phyloP scores from a whole-genome alignment of 92 coral and sea anemone genomes.

The Meandrina meandrites region DNA sequence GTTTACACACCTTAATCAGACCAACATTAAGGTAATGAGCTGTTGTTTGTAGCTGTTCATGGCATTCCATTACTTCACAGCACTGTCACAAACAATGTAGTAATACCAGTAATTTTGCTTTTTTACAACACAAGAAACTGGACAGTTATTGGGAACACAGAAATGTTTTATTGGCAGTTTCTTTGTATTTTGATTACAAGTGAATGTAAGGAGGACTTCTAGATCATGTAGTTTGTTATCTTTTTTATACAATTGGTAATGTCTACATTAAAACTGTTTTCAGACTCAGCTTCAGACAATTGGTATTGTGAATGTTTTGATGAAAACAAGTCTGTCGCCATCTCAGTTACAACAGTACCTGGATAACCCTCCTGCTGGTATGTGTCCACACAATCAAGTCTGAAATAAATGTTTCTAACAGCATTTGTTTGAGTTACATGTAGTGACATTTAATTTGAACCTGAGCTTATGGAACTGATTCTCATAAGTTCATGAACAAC shows the following conservation, averaged over 20 bases:
- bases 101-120: neutral
- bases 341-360: conserved; percentile 87
- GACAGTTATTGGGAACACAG: neutral
- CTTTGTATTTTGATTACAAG: neutral
- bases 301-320: conserved; percentile 74
- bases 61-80: neutral
- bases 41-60: neutral
- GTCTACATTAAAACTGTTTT: neutral
- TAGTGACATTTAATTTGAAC: too few relatives aligned
- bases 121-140: too few relatives aligned
- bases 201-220: neutral
- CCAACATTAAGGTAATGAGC: conserved; percentile 72
- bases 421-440: too few relatives aligned
- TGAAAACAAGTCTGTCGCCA: conserved; percentile 88
- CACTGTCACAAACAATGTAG: neutral
- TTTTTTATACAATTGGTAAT: neutral
- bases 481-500: too few relatives aligned
- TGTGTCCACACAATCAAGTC: neutral
- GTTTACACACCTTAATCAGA: conserved; percentile 73
- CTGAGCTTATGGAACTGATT: too few relatives aligned
- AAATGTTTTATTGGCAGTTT: neutral
- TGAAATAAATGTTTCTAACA: neutral
- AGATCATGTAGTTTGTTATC: neutral
- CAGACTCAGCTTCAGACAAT: conserved; percentile 85
- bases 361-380: conserved; percentile 96